Evolutionary conservation across 2,113 vertebrate genomes (phyloP).

Genomic region (Perca fluviatilis): DNA sequence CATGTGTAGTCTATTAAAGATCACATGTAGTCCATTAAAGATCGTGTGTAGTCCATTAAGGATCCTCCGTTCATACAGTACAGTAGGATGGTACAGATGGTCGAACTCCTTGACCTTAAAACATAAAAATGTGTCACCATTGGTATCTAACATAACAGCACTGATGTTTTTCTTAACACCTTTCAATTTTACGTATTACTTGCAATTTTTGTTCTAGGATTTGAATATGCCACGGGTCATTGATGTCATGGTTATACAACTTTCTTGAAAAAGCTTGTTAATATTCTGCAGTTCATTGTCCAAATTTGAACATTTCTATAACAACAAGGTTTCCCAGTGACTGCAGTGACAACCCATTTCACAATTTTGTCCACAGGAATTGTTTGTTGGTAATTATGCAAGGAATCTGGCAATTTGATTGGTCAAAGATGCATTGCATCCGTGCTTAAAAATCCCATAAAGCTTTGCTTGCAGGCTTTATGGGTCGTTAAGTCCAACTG

Average conservation of each 20-base stretch:
- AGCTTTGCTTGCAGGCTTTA: not conserved
- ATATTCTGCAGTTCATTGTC: not conserved
- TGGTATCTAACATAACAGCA: not conserved
- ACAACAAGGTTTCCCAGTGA: not conserved
- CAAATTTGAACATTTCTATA: not conserved
- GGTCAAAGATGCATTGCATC: not conserved
- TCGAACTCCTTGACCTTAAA: not conserved
- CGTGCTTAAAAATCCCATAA: constrained; percentile 10
- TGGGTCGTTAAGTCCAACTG: constrained; percentile 15
- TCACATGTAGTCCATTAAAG: not conserved
- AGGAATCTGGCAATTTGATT: not conserved
- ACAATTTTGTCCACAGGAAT: not conserved
- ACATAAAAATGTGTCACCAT: not conserved
- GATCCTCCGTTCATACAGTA: not conserved
- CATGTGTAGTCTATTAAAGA: too few species aligned
- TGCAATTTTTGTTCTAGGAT: not conserved
- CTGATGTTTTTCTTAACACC: not conserved
- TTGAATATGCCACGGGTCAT: too few species aligned
- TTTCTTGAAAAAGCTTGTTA: not conserved
- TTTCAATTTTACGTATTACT: not conserved
- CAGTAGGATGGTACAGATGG: not conserved
- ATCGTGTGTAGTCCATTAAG: not conserved
- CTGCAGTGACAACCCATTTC: not conserved
- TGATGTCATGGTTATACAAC: not conserved
- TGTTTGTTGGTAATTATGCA: not conserved